Evolutionary conservation across 2,888 invertebrate genomes (phyloP), one percentile per base, ranked within the genome.

Genomic region (Nomada goodeniana): DNA sequence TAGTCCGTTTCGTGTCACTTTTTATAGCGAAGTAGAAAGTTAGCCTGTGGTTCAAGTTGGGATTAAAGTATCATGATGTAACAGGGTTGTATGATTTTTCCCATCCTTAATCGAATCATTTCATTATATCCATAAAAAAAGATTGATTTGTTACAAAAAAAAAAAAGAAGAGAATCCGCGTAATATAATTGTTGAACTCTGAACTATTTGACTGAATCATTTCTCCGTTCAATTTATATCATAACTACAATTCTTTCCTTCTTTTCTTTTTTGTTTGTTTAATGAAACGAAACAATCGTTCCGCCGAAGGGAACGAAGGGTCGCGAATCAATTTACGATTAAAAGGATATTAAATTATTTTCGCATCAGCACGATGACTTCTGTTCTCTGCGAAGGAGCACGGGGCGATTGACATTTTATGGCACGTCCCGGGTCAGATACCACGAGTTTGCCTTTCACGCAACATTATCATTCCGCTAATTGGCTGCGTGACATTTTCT

Each of bases 341-440:
- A n/a, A 29, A 50, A 2, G 1, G 7, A 9, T 18, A 29, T 1
- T 26, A 26, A 44, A 7, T 23, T 26, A 44, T 53, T 59, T 18
- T 11, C n/a, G 20, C 15, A 23, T 55, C 47, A 52, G 10, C 9
- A 44, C 18, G 2, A 15, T 2, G 11, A 23, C 9, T n/a, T 29
- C 20, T 84, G 77, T 85, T 89, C 85, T 86, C 76, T 85, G 89
- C 86, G 81, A 79, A 75, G 84, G 86, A 82, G 86, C 80, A 79
- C 82, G 85, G 85, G 77, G 20, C 86, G 85, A 89, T 89, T 91
- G 92, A 90, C 91, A 91, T 92, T 92, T 92, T 87, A 88, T 86
- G 81, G 87, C 20, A 42, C 88, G 89, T 88, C 88, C 83, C 89
- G 91, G 88, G 86, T 91, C 88, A 89, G 76, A 82, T 86, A 77